phyloP scores from a whole-genome alignment of 2,113 vertebrate genomes.

The Chlamydotis undulata region DNA sequence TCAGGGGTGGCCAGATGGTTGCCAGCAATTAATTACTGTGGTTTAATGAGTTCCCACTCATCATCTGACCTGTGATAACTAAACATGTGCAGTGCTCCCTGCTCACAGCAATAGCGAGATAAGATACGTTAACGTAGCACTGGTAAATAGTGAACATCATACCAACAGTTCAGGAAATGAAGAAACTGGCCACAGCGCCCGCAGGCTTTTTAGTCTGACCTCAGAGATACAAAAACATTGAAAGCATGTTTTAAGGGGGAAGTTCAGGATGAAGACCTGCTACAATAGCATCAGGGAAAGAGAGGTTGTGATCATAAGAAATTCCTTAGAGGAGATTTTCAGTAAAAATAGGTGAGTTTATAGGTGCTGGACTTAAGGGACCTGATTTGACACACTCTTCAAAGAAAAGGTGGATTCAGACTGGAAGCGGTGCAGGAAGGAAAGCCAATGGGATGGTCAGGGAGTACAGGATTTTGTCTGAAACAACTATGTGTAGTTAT shows the following conservation, averaged over 20 bases:
- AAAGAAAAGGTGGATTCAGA: background rate
- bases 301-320: background rate
- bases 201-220: background rate
- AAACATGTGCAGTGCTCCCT: conserved; percentile 56
- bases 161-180: background rate
- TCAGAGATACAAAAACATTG: background rate
- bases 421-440: background rate
- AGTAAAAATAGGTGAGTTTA: background rate
- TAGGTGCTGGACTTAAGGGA: background rate
- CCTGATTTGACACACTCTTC: background rate
- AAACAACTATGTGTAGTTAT: background rate
- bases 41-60: conserved; percentile 70
- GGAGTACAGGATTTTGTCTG: background rate
- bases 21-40: conserved; percentile 70
- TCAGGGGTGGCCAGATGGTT: conserved; percentile 71
- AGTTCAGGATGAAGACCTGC: background rate
- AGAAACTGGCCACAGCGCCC: background rate
- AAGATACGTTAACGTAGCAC: conserved; percentile 12
- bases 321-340: background rate
- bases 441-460: background rate
- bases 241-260: background rate
- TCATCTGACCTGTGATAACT: conserved; percentile 69
- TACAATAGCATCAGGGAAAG: background rate
- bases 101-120: conserved; percentile 50
- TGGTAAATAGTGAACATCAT: background rate